Evolutionary conservation across 1,140 invertebrate species (phyloP).

Genomic region (Drosophila simulans): DNA sequence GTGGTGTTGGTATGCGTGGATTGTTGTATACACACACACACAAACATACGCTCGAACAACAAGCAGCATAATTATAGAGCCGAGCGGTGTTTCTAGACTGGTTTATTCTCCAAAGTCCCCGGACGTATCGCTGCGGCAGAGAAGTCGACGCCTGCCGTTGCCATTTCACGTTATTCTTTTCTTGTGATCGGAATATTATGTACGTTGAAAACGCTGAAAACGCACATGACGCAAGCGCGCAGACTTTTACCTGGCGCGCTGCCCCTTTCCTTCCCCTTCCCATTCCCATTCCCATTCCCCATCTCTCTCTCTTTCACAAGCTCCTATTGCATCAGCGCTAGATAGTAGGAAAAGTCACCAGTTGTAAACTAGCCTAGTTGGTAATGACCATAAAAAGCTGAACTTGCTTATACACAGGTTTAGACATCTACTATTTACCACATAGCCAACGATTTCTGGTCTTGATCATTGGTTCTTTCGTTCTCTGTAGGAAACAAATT

Average conservation of each 20-base stretch:
- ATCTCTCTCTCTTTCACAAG: conserved; percentile 15
- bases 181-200: conserved; percentile 26
- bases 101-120: conserved; percentile 57
- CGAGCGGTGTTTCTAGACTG: conserved; percentile 75
- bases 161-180: conserved; percentile 58
- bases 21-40: conserved; percentile 7
- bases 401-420: conserved; percentile 30
- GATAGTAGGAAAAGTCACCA: conserved; percentile 32
- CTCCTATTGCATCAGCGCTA: conserved; percentile 71
- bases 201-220: conserved; percentile 47
- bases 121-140: conserved; percentile 17
- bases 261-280: conserved; percentile 1
- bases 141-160: conserved; percentile 25
- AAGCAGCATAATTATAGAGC: conserved; percentile 66
- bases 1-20: conserved; percentile 5
- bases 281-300: conserved; percentile 1
- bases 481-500: conserved; percentile 26
- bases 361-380: conserved; percentile 51
- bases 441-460: conserved; percentile 18
- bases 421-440: conserved; percentile 11
- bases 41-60: conserved; percentile 32
- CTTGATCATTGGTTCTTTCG: conserved; percentile 29
- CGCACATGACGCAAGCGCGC: conserved; percentile 75
- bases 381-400: conserved; percentile 61
- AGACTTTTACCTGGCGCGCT: conserved; percentile 70